A percentile compares a stretch with the other conserved stretches of the same genome.
Conservation (phyloP, 1,140 invertebrate species). For the Mya arenaria region DNA sequence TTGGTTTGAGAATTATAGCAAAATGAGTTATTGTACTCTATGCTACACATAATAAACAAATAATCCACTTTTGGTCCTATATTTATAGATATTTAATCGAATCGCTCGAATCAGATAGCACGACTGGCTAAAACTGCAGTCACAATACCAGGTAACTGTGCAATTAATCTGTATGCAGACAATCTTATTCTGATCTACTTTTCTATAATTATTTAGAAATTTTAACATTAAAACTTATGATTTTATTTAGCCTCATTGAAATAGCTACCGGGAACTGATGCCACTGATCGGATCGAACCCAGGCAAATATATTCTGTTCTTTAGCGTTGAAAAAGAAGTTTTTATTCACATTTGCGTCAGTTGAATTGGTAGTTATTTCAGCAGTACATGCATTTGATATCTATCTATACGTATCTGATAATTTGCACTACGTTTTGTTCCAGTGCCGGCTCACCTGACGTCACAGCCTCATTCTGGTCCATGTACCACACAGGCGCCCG, state of each 20-base stretch:
- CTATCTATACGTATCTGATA: background rate
- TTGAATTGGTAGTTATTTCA: background rate
- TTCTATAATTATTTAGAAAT: no score
- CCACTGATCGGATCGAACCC: background rate
- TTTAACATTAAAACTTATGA: no score
- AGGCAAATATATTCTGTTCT: background rate
- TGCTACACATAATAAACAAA: no score
- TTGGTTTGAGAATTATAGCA: no score
- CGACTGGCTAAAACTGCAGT: no score
- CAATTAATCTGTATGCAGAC: no score
- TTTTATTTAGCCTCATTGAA: background rate
- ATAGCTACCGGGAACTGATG: background rate
- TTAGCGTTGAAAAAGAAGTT: background rate
- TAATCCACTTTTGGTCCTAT: no score
- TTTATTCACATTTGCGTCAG: background rate
- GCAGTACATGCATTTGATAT: background rate
- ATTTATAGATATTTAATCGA: no score
- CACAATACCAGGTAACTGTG: no score
- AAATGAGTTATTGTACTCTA: no score
- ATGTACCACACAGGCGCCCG: constrained; percentile 29
- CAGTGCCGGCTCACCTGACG: background rate
- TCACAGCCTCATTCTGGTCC: background rate
- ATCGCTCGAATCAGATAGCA: no score
- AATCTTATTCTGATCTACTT: no score
- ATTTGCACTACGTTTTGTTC: background rate